Evolutionary conservation across 2,113 vertebrate genomes (phyloP), one percentile per base, ranked within the genome.

Genomic region (Chloebia gouldiae): DNA sequence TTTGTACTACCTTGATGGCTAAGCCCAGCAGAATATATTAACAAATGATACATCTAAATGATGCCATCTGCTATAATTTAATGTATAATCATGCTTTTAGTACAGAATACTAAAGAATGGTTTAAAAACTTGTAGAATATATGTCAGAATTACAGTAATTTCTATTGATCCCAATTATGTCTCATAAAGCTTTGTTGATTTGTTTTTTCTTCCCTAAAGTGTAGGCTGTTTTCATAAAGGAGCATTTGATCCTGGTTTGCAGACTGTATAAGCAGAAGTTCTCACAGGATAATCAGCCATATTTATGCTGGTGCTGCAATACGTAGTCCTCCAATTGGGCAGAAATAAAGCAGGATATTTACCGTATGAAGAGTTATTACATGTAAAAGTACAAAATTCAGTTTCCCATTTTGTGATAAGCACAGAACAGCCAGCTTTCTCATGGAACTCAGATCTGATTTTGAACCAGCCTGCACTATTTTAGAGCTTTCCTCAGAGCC

Each of bases 1-100:
- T 92, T 82, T 96, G 40, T 39, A 66, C 81, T 94, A 92, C 90
- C 94, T 90, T 88, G 93, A 86, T 77, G 54, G 66, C 47, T 91
- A 95, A 93, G 22, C 51, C 77, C 84, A 86, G 75, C 73, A 94
- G 71, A 94, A 92, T 94, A 70, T 80, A 95, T 93, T 92, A 94
- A 90, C 76, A 88, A 83, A 93, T 84, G 68, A 81, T 86, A 75
- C 33, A 78, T 96, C 76, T 81, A 60, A 18, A 90, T 94, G 20
- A 61, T 75, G 66, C 84, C 94, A 94, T 92, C 75, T 93, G 92
- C 89, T 88, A 89, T 80, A 91, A 92, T 82, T 95, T 94, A 95
- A 92, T 78, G 77, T 73, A 50, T 88, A 90, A 95, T 84, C 87
- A 93, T 56, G 33, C 30, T 73, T 95, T 94, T 75, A 88, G 68